A percentile compares a stretch with the other conserved stretches of the same genome.
Conservation (phyloP, 2,888 invertebrate genomes). For the Drosophila longiperda region DNA sequence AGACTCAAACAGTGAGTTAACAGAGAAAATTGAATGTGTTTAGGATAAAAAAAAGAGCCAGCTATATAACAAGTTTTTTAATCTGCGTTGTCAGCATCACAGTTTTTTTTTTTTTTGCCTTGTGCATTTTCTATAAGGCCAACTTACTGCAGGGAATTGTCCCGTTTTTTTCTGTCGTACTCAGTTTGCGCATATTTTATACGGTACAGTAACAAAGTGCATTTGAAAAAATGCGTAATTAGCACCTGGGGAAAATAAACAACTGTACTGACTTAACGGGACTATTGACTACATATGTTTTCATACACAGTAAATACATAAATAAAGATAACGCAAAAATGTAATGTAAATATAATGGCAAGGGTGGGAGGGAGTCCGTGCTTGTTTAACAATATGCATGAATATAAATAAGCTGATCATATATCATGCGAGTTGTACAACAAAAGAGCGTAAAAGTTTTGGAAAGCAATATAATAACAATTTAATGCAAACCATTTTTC, state of each 20-base stretch:
- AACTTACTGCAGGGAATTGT: constrained; percentile 4
- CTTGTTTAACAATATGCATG: constrained; percentile 9
- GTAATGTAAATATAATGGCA: constrained; percentile 20
- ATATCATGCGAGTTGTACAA: constrained; percentile 20
- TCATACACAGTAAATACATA: constrained; percentile 1
- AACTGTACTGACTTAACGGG: constrained; percentile 46
- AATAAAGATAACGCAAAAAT: constrained; percentile 25
- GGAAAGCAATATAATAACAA: background rate
- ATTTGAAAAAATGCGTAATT: constrained; percentile 69
- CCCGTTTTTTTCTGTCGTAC: background rate
- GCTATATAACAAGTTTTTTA: constrained; percentile 14
- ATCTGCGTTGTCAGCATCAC: background rate
- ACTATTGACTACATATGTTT: constrained; percentile 4
- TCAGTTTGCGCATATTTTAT: constrained; percentile 45
- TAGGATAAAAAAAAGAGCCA: background rate
- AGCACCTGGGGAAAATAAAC: constrained; percentile 62
- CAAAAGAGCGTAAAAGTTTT: constrained; percentile 1
- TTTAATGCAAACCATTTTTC: background rate
- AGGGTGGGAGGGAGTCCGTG: background rate
- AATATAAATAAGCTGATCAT: constrained; percentile 28
- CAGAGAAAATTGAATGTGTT: constrained; percentile 12
- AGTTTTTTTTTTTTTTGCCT: constrained; percentile 6
- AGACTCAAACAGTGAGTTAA: constrained; percentile 3
- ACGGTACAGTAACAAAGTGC: constrained; percentile 37
- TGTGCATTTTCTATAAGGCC: constrained; percentile 41